Evolutionary conservation across 2,113 vertebrate genomes (phyloP).

Genomic region (Sapayoa aenigma): DNA sequence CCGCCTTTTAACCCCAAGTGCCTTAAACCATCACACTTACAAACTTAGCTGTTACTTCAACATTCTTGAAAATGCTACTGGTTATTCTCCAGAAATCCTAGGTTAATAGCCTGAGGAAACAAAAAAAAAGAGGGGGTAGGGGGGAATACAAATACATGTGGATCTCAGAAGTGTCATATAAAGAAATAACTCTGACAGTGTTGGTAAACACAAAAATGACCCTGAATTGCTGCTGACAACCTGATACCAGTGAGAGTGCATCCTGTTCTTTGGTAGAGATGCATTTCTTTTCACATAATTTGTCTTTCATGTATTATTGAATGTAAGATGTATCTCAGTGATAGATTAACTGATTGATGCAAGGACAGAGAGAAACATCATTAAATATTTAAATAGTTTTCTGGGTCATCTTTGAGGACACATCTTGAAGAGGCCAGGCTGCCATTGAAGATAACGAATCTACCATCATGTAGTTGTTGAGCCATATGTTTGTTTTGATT

Average conservation of each 20-base stretch:
- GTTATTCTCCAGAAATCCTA: background rate
- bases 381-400: background rate
- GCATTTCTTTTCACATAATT: background rate
- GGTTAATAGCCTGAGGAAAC: background rate
- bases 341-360: background rate
- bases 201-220: background rate
- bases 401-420: background rate
- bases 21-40: too few species aligned
- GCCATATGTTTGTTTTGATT: background rate
- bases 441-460: background rate
- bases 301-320: background rate
- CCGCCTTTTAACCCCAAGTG: too few species aligned
- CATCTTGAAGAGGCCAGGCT: background rate
- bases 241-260: background rate
- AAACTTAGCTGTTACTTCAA: background rate
- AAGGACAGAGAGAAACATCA: background rate
- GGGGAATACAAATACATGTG: background rate
- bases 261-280: background rate
- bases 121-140: background rate
- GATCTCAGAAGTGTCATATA: background rate
- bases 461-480: fast-evolving
- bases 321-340: background rate
- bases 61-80: fast-evolving
- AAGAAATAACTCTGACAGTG: background rate
- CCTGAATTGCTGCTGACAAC: background rate